Evolutionary conservation across 23 tunicate species (phyloP).

Genomic region (Trididemnum miniatum): DNA sequence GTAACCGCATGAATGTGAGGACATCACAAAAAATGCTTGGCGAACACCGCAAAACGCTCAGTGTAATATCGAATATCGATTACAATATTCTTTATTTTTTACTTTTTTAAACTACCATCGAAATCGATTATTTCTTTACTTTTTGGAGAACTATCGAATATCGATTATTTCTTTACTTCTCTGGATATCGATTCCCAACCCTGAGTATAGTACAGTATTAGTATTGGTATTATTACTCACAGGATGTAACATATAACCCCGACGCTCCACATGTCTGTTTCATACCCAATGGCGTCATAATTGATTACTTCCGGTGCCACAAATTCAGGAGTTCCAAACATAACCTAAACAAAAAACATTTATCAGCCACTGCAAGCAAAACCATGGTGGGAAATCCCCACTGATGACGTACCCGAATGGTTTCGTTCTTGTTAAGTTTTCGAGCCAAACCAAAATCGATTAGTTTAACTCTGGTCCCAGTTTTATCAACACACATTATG

Average conservation of each 20-base stretch:
- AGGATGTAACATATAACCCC: constrained; percentile 95
- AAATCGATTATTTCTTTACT: too few relatives aligned
- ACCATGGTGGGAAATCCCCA: not conserved
- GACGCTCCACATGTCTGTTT: constrained; percentile 96
- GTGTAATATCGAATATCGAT: too few relatives aligned
- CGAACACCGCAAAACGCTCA: too few relatives aligned
- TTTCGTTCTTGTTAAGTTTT: constrained; percentile 61
- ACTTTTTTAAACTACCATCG: too few relatives aligned
- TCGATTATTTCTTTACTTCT: too few relatives aligned
- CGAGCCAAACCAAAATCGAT: constrained; percentile 96
- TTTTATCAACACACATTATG: constrained; percentile 91
- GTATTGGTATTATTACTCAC: too few relatives aligned
- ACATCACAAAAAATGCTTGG: too few relatives aligned
- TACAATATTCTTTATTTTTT: too few relatives aligned
- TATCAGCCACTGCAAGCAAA: not conserved
- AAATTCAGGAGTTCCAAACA: constrained; percentile 94
- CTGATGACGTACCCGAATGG: constrained; percentile 45
- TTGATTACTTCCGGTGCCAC: constrained; percentile 94
- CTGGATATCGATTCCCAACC: too few relatives aligned
- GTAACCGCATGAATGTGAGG: too few relatives aligned
- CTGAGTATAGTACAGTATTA: too few relatives aligned
- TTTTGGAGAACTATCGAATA: too few relatives aligned
- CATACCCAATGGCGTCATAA: constrained; percentile 85
- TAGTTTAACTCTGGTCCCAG: constrained; percentile 79
- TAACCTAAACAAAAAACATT: constrained; percentile 36